Conservation (phyloP, 92 coral and sea anemone genomes). For the Umimayanthus kanabou region DNA sequence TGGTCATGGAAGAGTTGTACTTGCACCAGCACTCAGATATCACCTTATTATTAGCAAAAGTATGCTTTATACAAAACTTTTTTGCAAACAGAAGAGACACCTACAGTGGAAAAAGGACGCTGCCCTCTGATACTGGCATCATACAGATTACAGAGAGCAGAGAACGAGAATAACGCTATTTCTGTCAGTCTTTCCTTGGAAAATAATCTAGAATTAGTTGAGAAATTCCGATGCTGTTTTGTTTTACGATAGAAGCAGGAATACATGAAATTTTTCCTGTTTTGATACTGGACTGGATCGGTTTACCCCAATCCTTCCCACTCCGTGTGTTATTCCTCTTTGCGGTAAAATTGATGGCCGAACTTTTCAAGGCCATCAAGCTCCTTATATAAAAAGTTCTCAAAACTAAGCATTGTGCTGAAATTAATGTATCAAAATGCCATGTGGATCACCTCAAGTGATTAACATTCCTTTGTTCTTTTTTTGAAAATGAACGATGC, state of each 20-base stretch:
- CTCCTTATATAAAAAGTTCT: background rate
- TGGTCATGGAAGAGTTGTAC: background rate
- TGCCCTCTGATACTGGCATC: background rate
- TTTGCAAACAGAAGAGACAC: background rate
- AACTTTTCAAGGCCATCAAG: background rate
- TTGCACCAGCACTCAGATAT: background rate
- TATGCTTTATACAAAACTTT: background rate
- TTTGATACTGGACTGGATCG: slow-evolving; percentile 15
- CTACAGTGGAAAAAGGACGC: background rate
- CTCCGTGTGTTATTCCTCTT: background rate
- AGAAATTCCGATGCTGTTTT: background rate
- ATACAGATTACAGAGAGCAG: background rate
- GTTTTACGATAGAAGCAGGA: slow-evolving; percentile 10
- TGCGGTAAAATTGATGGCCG: background rate
- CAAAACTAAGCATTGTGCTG: background rate
- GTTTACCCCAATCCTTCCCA: background rate
- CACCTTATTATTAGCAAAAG: background rate
- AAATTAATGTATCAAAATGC: background rate
- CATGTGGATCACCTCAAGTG: background rate
- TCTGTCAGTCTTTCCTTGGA: background rate
- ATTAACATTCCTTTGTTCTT: background rate
- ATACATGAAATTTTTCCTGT: background rate
- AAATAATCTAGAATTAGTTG: background rate
- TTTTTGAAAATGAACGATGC: background rate
- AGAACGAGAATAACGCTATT: background rate